Base-by-base conservation (phyloP, 2,797 vertebrate species). In the Peromyscus attwateri region DNA sequence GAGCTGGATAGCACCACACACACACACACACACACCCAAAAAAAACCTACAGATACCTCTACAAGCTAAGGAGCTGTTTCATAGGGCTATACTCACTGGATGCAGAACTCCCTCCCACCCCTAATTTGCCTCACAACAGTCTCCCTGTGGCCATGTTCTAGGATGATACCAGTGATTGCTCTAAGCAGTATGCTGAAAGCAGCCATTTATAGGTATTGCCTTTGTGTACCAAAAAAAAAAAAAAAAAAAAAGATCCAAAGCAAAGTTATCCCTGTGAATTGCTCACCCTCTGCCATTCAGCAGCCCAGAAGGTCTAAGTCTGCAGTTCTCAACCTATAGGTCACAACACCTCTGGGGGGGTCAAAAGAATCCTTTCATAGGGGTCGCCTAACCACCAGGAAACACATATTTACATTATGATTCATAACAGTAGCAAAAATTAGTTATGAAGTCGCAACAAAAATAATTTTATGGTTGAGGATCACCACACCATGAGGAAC, bases 21-120 rank as follows among this genome's bases (percentile, higher is more conserved):
- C 43, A 46, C 43, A 46, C 43, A 6, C 55, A 17, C 17, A 3
- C 0, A 70, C n/a, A n/a, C n/a, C n/a, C n/a, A n/a, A n/a, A n/a
- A 68, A 73, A 25, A 73, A 25, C 4, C 19, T 73, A 73, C 19
- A 73, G 37, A 73, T 40, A 2, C 31, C 46, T 70, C 76, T 70
- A 43, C 0, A 5, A 5, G n/a, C 29, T 25, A 79, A 52, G 34
- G 17, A 23, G 11, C 29, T 31, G 17, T 62, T 46, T 7, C 29
- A 14, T 29, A 25, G n/a, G 49, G 46, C 55, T 37, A 31, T 6
- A 23, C n/a, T 29, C 70, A 31, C 55, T 71, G 46, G 31, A 3
- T 10, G n/a, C n/a, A 29, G 43, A 83, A 7, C 43, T 10, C 12
- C 21, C 34, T 68, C 31, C 34, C 11, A 6, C 19, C 6, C 12